A percentile compares a stretch with the other conserved stretches of the same genome.
phyloP scores from a whole-genome alignment of 2,113 vertebrate genomes.

The Hemicordylus capensis region DNA sequence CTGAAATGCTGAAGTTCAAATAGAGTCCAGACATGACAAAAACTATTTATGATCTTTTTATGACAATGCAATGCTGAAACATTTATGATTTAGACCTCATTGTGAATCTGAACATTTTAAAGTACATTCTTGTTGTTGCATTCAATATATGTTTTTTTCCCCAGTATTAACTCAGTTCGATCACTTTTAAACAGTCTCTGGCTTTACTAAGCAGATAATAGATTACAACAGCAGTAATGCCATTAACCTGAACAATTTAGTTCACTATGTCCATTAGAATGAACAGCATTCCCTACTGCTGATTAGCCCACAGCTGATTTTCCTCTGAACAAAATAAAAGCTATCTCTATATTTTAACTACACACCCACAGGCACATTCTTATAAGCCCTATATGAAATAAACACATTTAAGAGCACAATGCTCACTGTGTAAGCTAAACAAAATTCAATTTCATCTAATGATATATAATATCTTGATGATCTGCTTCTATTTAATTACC shows the following conservation, averaged over 20 bases:
- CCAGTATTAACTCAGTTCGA: background rate
- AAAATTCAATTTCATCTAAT: slow-evolving; percentile 4
- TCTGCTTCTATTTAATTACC: slow-evolving; percentile 19
- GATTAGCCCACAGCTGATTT: slow-evolving; percentile 26
- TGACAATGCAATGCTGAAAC: too few species aligned
- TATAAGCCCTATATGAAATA: slow-evolving; percentile 21
- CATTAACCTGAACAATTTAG: slow-evolving; percentile 27
- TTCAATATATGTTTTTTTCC: background rate
- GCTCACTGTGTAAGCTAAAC: slow-evolving; percentile 8
- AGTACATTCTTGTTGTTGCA: background rate
- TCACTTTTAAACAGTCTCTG: slow-evolving; percentile 15
- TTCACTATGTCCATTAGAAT: background rate
- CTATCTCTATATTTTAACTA: background rate
- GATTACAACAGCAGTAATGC: background rate
- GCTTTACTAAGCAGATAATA: slow-evolving; percentile 3
- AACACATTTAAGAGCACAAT: background rate
- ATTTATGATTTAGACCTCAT: background rate
- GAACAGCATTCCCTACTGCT: background rate
- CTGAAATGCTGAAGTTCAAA: too few species aligned
- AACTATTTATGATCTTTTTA: too few species aligned
- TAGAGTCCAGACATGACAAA: too few species aligned
- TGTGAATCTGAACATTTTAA: background rate
- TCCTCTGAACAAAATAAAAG: background rate
- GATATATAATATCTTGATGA: background rate
- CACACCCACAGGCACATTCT: background rate